Conservation (phyloP, 1,140 invertebrate species). For the Mizuhopecten yessoensis region DNA sequence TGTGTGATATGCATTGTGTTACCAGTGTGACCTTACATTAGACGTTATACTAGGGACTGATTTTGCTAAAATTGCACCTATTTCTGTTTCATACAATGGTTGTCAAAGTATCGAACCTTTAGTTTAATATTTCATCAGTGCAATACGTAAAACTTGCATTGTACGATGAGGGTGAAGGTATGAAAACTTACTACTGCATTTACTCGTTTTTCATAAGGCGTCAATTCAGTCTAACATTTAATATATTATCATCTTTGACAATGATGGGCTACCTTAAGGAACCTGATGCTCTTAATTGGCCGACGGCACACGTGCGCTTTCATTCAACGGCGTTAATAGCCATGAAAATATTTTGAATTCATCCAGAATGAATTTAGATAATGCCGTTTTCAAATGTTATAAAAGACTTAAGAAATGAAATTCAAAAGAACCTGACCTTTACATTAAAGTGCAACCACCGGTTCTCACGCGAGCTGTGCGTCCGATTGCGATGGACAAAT, state of each 20-base stretch:
- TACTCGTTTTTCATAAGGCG: background rate
- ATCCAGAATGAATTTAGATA: conserved; percentile 39
- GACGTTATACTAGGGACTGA: too few species aligned
- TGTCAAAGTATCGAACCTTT: too few species aligned
- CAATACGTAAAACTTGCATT: background rate
- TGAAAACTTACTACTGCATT: background rate
- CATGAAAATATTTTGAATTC: conserved; percentile 20
- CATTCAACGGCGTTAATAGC: conserved; percentile 11
- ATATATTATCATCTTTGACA: background rate
- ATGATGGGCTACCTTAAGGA: background rate
- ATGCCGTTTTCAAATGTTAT: conserved; percentile 1
- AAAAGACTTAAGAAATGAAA: conserved; percentile 25
- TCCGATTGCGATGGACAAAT: conserved; percentile 36
- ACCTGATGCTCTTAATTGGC: conserved; percentile 30
- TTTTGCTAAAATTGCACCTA: too few species aligned
- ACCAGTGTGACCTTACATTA: too few species aligned
- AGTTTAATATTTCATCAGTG: too few species aligned
- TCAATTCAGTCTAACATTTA: background rate
- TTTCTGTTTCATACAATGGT: too few species aligned
- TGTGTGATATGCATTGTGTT: too few species aligned
- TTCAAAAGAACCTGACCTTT: conserved; percentile 38
- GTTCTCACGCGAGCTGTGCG: conserved; percentile 29
- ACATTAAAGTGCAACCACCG: background rate
- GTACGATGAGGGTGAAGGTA: background rate
- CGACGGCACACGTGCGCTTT: background rate